These are phyloP conservation scores for Eretmocerus hayati DNA, from an alignment of 2,888 invertebrate species.

Conservation along the genomic window DNA sequence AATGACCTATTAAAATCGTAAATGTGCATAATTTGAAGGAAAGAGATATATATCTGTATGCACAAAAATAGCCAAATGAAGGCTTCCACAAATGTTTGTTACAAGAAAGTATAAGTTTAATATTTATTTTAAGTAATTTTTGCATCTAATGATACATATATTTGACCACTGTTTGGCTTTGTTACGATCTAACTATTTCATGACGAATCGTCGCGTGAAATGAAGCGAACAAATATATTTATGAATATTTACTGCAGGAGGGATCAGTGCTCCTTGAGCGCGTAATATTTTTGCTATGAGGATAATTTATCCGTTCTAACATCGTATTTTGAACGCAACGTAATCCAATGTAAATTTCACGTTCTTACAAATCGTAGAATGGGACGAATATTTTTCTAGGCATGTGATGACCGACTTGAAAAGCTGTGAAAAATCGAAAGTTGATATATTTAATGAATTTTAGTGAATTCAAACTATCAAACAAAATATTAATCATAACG, in stretches of 20 bases:
- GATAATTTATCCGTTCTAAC: constrained; percentile 4
- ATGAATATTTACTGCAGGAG: neutral
- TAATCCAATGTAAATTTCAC: constrained; percentile 9
- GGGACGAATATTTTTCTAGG: no score
- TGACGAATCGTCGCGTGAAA: neutral
- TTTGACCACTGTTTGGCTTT: constrained; percentile 6
- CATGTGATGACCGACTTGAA: no score
- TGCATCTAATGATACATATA: neutral
- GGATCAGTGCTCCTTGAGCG: constrained; percentile 8
- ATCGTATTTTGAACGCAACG: constrained; percentile 1
- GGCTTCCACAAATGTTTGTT: constrained; percentile 3
- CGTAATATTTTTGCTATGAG: constrained; percentile 13
- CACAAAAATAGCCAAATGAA: constrained; percentile 2
- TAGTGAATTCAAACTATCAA: no score
- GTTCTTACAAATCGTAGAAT: constrained; percentile 14
- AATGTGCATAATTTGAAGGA: constrained; percentile 1
- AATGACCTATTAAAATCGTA: no score
- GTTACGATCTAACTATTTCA: constrained; percentile 10
- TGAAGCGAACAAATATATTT: neutral
- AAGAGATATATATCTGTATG: neutral
- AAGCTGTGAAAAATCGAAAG: no score
- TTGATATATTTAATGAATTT: no score
- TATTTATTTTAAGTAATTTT: neutral
- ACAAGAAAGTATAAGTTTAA: constrained; percentile 1
- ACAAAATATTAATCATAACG: no score